These are phyloP conservation scores for Aethina tumida DNA, from an alignment of 1,140 invertebrate genomes.

Conservation along the genomic window DNA sequence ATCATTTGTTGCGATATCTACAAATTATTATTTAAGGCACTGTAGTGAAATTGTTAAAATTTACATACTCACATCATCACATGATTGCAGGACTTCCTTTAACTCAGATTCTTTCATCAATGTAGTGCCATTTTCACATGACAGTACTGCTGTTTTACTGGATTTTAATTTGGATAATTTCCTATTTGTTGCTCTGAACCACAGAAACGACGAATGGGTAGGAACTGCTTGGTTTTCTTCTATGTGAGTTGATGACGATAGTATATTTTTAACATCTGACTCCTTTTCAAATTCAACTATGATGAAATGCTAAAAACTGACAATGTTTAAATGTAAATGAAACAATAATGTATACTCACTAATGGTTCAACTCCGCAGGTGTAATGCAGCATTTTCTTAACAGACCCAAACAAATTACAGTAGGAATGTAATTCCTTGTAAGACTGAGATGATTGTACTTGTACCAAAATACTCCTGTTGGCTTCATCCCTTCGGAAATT, in stretches of 20 bases:
- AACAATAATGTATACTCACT: slow-evolving; percentile 25
- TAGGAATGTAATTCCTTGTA: slow-evolving; percentile 50
- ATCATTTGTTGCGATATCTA: slow-evolving; percentile 65
- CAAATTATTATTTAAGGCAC: slow-evolving; percentile 8
- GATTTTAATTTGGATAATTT: slow-evolving; percentile 26
- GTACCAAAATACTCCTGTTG: slow-evolving; percentile 46
- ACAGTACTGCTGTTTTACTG: slow-evolving; percentile 20
- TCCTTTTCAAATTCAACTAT: slow-evolving; percentile 52
- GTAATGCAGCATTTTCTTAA: slow-evolving; percentile 54
- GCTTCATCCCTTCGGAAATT: slow-evolving; percentile 40
- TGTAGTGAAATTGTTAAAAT: slow-evolving; percentile 3
- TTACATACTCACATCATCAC: slow-evolving; percentile 25
- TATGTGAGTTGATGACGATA: slow-evolving; percentile 37
- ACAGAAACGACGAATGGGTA: slow-evolving; percentile 52
- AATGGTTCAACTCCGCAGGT: slow-evolving; percentile 36
- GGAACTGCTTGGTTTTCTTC: slow-evolving; percentile 45
- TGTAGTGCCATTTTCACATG: slow-evolving; percentile 28
- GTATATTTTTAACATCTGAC: slow-evolving; percentile 35
- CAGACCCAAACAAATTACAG: slow-evolving; percentile 47
- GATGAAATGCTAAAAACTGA: slow-evolving; percentile 49
- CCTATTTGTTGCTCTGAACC: slow-evolving; percentile 47
- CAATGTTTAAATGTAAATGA: slow-evolving; percentile 8
- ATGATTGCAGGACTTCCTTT: slow-evolving; percentile 20
- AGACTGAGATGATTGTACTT: slow-evolving; percentile 52
- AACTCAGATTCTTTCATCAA: slow-evolving; percentile 24